Percentiles rank a stretch among this genome's conserved stretches.
These are phyloP conservation scores for Oreocharis arfaki DNA, from an alignment of 2,113 vertebrate genomes.

Conservation along the genomic window DNA sequence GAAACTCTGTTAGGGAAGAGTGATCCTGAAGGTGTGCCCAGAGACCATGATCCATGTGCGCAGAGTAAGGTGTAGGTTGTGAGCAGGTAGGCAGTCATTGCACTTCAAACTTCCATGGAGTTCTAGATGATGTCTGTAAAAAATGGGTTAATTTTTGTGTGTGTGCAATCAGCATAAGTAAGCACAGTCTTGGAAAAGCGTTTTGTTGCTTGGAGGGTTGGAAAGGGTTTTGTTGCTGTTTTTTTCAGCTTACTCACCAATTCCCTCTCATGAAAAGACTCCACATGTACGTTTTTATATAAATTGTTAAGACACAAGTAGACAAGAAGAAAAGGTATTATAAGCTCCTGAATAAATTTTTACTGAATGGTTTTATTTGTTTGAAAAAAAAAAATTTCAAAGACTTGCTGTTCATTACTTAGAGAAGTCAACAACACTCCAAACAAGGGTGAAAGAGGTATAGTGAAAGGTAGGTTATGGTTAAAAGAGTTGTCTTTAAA, in stretches of 20 bases:
- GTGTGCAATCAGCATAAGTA: not conserved
- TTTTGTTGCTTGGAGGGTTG: too few relatives aligned
- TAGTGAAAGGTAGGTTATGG: not conserved
- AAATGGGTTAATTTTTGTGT: not conserved
- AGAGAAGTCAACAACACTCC: not conserved
- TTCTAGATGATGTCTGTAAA: not conserved
- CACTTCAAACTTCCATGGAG: not conserved
- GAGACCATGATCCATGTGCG: not conserved
- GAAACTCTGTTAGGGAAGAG: not conserved
- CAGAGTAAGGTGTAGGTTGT: not conserved
- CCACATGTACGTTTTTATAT: not conserved
- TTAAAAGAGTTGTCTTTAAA: not conserved
- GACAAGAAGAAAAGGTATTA: not conserved
- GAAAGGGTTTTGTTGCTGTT: not conserved
- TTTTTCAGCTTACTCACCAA: not conserved
- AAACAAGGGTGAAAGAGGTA: not conserved
- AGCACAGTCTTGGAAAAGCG: not conserved
- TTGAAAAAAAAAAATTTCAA: not conserved
- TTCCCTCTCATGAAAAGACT: not conserved
- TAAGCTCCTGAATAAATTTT: not conserved
- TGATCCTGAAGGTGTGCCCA: not conserved
- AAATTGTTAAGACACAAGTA: not conserved
- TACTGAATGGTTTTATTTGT: not conserved
- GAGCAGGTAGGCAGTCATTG: not conserved
- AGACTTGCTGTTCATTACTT: not conserved